These are phyloP conservation scores for Temnothorax rugatulus DNA, from an alignment of 2,888 invertebrate genomes.

Conservation along the genomic window DNA sequence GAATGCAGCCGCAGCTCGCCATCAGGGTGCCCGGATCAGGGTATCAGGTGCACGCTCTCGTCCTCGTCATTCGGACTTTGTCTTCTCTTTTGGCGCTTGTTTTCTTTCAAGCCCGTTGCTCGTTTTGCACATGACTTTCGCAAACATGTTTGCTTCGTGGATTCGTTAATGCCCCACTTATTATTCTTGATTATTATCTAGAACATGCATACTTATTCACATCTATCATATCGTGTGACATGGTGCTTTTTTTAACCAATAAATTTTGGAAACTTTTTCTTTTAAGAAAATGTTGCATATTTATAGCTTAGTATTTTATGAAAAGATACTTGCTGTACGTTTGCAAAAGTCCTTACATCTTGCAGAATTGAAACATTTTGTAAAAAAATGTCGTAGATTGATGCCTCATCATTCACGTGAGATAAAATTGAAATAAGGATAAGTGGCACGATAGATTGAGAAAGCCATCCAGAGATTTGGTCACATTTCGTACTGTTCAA, in stretches of 20 bases:
- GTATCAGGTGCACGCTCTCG: conserved; percentile 55
- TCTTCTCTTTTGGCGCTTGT: conserved; percentile 10
- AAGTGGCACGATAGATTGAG: not conserved
- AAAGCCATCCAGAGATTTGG: not conserved
- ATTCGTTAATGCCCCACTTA: conserved; percentile 9
- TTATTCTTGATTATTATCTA: conserved; percentile 34
- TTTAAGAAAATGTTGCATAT: not conserved
- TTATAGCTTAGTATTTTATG: not conserved
- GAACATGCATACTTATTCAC: not conserved
- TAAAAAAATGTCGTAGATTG: not conserved
- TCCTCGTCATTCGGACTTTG: conserved; percentile 25
- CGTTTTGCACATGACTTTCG: conserved; percentile 21
- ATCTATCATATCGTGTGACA: conserved; percentile 1
- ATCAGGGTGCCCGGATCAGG: conserved; percentile 51
- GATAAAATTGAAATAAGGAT: conserved; percentile 10
- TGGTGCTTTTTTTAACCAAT: not conserved
- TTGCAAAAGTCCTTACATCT: not conserved
- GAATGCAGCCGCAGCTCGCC: conserved; percentile 65
- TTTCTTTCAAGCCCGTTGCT: not conserved
- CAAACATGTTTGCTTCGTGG: not conserved
- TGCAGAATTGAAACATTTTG: not conserved
- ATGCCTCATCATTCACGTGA: not conserved
- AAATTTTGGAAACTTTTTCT: not conserved
- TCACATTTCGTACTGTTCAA: conserved; percentile 24
- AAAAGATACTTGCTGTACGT: not conserved